Conservation (phyloP, 23 tunicate species). For the Botrylloides violaceus region DNA sequence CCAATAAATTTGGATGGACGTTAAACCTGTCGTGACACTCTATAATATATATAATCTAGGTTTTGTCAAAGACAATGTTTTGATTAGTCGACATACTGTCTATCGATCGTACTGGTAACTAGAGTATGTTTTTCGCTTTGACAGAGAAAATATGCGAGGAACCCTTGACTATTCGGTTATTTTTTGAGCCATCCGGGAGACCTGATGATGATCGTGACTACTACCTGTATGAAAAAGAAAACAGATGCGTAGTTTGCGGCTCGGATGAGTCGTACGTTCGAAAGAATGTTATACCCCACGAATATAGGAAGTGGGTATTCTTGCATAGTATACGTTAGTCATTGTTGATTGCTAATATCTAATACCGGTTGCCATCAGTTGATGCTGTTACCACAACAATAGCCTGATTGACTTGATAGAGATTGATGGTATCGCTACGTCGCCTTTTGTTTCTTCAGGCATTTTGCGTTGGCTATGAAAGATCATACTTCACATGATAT, state of each 20-base stretch:
- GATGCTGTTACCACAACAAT: too few relatives aligned
- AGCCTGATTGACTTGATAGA: too few relatives aligned
- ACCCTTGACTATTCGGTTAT: conserved; percentile 60
- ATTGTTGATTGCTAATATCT: neutral
- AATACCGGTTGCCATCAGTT: neutral
- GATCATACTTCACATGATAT: conserved; percentile 88
- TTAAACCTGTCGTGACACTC: too few relatives aligned
- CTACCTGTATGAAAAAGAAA: conserved; percentile 67
- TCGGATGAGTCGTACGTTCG: conserved; percentile 39
- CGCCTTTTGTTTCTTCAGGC: too few relatives aligned
- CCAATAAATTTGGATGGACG: too few relatives aligned
- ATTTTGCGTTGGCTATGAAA: conserved; percentile 71
- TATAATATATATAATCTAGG: too few relatives aligned
- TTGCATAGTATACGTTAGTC: too few relatives aligned
- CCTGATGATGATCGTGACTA: conserved; percentile 56
- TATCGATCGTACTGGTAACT: too few relatives aligned
- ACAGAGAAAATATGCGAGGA: conserved; percentile 47
- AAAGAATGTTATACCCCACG: conserved; percentile 89
- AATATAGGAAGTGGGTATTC: conserved; percentile 72
- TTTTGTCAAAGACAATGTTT: too few relatives aligned
- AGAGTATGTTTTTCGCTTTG: too few relatives aligned
- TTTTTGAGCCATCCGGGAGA: conserved; percentile 82
- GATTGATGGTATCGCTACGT: too few relatives aligned
- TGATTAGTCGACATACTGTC: too few relatives aligned
- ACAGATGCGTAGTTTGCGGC: conserved; percentile 92